Evolutionary conservation across 2,113 vertebrate genomes (phyloP).

Genomic region (Percopsis transmontana): DNA sequence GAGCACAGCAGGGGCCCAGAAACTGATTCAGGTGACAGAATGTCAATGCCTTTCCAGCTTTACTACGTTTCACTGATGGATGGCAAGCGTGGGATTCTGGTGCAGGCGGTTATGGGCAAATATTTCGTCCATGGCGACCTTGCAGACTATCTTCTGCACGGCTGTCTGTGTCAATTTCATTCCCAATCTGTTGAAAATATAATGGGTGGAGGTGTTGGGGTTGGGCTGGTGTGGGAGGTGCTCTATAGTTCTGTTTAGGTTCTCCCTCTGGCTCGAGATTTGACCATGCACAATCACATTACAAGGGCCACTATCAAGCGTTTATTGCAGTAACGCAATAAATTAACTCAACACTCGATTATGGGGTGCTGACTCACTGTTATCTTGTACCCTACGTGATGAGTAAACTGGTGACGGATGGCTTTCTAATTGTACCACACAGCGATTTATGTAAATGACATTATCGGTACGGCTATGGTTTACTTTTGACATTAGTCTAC

Average conservation of each 20-base stretch:
- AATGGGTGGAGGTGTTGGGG: conserved; percentile 43
- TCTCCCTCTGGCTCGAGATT: conserved; percentile 41
- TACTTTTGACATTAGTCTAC: too few relatives aligned
- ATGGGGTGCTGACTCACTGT: conserved; percentile 7
- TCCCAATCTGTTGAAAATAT: conserved; percentile 54
- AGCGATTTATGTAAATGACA: too few relatives aligned
- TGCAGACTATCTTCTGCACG: background rate
- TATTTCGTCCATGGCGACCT: too few relatives aligned
- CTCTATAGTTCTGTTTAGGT: conserved; percentile 1
- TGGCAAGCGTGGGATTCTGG: conserved; percentile 41
- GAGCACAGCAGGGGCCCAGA: conserved; percentile 18
- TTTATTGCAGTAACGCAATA: conserved; percentile 19
- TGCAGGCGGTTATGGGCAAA: conserved; percentile 25
- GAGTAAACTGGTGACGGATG: background rate
- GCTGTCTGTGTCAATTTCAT: conserved; percentile 51
- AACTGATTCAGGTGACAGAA: conserved; percentile 33
- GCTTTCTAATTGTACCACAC: too few relatives aligned
- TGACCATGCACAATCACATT: conserved; percentile 34
- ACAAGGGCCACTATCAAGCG: conserved; percentile 46
- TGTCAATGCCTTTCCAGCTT: too few relatives aligned
- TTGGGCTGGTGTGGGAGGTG: conserved; percentile 3
- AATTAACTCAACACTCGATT: conserved; percentile 17
- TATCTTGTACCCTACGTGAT: background rate
- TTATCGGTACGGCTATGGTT: too few relatives aligned
- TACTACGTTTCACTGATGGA: background rate